phyloP scores from a whole-genome alignment of 2,888 invertebrate genomes.

The Dexiosoma caninum region DNA sequence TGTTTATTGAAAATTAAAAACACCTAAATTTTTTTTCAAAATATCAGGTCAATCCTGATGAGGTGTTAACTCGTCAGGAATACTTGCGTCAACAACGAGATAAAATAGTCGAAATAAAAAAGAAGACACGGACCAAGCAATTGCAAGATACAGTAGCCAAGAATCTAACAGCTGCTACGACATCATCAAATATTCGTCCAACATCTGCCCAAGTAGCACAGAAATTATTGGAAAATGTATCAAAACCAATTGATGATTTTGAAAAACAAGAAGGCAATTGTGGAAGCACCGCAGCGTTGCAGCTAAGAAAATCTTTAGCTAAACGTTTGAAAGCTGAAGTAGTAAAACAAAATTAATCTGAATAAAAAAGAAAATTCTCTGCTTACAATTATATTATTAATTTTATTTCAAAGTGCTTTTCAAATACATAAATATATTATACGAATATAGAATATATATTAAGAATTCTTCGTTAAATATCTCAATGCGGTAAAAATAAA shows the following conservation, averaged over 20 bases:
- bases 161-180: conserved; percentile 46
- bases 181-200: conserved; percentile 79
- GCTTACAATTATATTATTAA: conserved; percentile 29
- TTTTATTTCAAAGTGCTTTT: conserved; percentile 51
- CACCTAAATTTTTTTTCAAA: background rate
- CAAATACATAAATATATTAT: conserved; percentile 14
- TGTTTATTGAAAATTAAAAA: background rate
- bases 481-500: conserved; percentile 10
- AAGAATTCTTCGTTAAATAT: conserved; percentile 34
- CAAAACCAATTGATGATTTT: conserved; percentile 66
- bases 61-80: conserved; percentile 87
- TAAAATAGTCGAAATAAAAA: conserved; percentile 92
- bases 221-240: conserved; percentile 81
- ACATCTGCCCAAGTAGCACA: conserved; percentile 87
- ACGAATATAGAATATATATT: background rate
- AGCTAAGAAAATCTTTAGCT: conserved; percentile 89
- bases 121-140: conserved; percentile 89
- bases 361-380: background rate
- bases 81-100: conserved; percentile 94
- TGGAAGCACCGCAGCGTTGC: conserved; percentile 80
- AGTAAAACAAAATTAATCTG: conserved; percentile 79
- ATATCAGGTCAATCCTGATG: conserved; percentile 79
- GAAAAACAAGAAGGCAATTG: conserved; percentile 49
- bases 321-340: conserved; percentile 91
- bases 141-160: conserved; percentile 82